A percentile compares a stretch with the other conserved stretches of the same genome.
These are phyloP conservation scores for Euplagia quadripunctaria DNA, from an alignment of 2,888 invertebrate species.

Conservation along the genomic window DNA sequence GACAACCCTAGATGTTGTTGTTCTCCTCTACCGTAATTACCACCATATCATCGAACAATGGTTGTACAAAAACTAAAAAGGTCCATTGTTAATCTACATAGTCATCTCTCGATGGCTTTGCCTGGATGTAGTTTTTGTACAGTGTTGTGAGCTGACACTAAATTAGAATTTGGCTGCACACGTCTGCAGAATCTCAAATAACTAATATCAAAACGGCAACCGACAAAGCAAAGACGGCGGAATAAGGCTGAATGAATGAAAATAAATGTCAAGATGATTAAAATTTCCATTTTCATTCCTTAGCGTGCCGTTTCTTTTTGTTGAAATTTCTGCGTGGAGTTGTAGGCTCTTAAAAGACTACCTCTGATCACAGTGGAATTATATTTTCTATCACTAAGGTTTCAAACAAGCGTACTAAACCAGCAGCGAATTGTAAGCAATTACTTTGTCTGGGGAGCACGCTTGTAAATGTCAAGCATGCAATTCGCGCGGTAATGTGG, in stretches of 20 bases:
- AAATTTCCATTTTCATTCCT: too few relatives aligned
- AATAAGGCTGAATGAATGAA: too few relatives aligned
- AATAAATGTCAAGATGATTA: too few relatives aligned
- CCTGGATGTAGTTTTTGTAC: constrained; percentile 23
- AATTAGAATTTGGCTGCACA: neutral
- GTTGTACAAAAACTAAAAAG: constrained; percentile 57
- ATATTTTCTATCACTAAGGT: too few relatives aligned
- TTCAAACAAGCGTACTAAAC: too few relatives aligned
- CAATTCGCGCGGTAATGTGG: too few relatives aligned
- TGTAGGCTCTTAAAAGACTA: neutral
- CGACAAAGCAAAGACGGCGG: too few relatives aligned
- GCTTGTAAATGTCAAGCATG: too few relatives aligned
- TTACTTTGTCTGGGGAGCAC: too few relatives aligned
- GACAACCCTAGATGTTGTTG: neutral
- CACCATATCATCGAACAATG: constrained; percentile 61
- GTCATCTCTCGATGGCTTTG: constrained; percentile 43
- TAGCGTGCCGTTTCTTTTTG: neutral
- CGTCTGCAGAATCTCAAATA: neutral
- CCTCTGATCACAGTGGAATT: neutral
- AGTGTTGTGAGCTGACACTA: constrained; percentile 2
- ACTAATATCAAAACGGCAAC: neutral
- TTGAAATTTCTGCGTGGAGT: neutral
- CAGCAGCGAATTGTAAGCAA: too few relatives aligned
- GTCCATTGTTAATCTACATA: constrained; percentile 54
- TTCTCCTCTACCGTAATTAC: constrained; percentile 43